These are phyloP conservation scores for Fundulus diaphanus DNA, from an alignment of 2,797 vertebrate species.

Conservation along the genomic window DNA sequence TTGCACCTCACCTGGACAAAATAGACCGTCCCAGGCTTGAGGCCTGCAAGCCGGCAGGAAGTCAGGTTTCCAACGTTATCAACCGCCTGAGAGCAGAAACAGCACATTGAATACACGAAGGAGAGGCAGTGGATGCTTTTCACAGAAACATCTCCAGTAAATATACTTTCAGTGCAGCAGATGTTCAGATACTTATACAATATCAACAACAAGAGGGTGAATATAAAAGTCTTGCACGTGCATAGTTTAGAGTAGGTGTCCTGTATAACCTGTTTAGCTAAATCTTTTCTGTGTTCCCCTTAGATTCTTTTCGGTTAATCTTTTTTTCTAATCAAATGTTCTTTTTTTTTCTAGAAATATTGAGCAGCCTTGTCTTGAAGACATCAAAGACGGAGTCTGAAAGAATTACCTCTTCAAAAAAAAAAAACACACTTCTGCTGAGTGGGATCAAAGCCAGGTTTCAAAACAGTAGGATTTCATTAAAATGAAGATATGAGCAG, in stretches of 20 bases:
- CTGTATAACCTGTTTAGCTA: neutral
- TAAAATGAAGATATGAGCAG: conserved; percentile 9
- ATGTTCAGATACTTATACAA: neutral
- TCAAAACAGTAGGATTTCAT: conserved; percentile 24
- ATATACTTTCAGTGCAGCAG: neutral
- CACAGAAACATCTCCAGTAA: neutral
- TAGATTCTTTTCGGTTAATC: neutral
- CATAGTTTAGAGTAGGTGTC: neutral
- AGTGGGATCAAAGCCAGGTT: conserved; percentile 33
- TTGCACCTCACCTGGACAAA: conserved; percentile 96
- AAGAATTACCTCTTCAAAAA: conserved; percentile 24
- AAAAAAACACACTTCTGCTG: conserved; percentile 9
- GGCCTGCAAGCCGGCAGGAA: conserved; percentile 89
- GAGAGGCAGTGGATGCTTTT: neutral
- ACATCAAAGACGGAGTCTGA: conserved; percentile 35
- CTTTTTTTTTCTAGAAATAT: conserved; percentile 6
- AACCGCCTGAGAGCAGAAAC: conserved; percentile 82
- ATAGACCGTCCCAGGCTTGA: conserved; percentile 89
- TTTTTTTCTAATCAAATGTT: neutral
- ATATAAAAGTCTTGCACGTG: neutral
- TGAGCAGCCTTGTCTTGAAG: conserved; percentile 18
- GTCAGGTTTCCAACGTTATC: conserved; percentile 94
- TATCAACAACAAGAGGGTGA: neutral
- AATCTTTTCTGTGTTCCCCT: conserved; percentile 10
- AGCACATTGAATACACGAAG: neutral